Percentiles rank a stretch among this genome's conserved stretches.
phyloP scores from a whole-genome alignment of 2,888 invertebrate genomes.

The Apamea crenata region DNA sequence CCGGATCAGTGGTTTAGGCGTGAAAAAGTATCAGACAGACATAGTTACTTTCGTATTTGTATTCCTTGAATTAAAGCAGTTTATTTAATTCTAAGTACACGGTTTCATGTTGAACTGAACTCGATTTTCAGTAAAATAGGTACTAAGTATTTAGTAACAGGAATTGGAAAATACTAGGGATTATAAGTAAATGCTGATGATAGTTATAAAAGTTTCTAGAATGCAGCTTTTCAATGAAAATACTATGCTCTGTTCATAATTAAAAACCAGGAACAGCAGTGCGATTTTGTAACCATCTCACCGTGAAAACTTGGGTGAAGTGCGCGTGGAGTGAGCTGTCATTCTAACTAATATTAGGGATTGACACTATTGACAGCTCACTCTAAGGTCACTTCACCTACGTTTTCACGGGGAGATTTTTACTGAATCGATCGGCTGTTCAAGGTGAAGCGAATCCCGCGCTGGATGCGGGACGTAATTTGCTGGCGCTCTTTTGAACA shows the following conservation, averaged over 20 bases:
- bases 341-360: too few species aligned
- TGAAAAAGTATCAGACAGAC: too few species aligned
- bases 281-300: too few species aligned
- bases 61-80: constrained; percentile 45
- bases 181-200: constrained; percentile 1
- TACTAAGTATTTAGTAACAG: not conserved
- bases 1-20: too few species aligned
- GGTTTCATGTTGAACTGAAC: not conserved
- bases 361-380: too few species aligned
- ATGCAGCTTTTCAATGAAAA: constrained; percentile 1
- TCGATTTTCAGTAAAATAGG: not conserved
- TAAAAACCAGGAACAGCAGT: too few species aligned
- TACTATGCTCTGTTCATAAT: not conserved
- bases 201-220: constrained; percentile 1
- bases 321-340: too few species aligned
- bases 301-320: too few species aligned
- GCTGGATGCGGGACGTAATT: not conserved
- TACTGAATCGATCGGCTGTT: too few species aligned
- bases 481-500: not conserved
- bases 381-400: too few species aligned
- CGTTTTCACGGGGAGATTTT: too few species aligned
- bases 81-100: constrained; percentile 27
- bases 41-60: too few species aligned
- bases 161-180: not conserved
- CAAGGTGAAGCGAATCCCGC: not conserved